Percentiles rank a stretch among this genome's conserved stretches.
Conservation (phyloP, 1,140 invertebrate species). For the Sesamia nonagrioides region DNA sequence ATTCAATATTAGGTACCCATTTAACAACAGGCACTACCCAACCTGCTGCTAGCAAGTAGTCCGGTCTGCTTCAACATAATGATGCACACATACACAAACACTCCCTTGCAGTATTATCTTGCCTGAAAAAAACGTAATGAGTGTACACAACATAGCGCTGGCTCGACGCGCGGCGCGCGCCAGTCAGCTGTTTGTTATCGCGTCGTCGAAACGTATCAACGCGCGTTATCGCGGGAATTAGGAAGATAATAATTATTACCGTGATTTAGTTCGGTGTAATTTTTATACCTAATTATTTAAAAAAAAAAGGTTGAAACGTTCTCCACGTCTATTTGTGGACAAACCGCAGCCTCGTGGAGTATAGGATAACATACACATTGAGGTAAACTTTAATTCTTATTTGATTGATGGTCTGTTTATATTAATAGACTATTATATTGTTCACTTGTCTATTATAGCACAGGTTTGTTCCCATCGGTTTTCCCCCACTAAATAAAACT, state of each 20-base stretch:
- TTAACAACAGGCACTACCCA: too few relatives aligned
- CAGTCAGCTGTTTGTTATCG: conserved; percentile 38
- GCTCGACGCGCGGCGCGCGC: too few relatives aligned
- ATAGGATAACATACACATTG: neutral
- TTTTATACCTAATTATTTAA: neutral
- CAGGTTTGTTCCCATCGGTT: conserved; percentile 9
- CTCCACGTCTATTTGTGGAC: neutral
- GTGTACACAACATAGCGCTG: neutral
- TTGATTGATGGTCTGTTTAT: conserved; percentile 2
- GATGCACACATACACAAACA: neutral
- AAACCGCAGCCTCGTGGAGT: neutral
- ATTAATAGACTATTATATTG: conserved; percentile 9
- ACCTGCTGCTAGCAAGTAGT: neutral
- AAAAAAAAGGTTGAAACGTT: neutral
- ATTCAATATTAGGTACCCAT: too few relatives aligned
- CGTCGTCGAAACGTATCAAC: neutral
- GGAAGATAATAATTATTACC: too few relatives aligned
- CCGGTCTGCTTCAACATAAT: neutral
- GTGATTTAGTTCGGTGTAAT: neutral
- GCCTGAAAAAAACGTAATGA: neutral
- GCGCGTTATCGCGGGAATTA: neutral
- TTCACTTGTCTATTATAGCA: neutral
- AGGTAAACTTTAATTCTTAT: conserved; percentile 27
- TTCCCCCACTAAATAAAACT: neutral
- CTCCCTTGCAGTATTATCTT: neutral